phyloP scores from a whole-genome alignment of 2,888 invertebrate species.

The Synanthedon tipuliformis region DNA sequence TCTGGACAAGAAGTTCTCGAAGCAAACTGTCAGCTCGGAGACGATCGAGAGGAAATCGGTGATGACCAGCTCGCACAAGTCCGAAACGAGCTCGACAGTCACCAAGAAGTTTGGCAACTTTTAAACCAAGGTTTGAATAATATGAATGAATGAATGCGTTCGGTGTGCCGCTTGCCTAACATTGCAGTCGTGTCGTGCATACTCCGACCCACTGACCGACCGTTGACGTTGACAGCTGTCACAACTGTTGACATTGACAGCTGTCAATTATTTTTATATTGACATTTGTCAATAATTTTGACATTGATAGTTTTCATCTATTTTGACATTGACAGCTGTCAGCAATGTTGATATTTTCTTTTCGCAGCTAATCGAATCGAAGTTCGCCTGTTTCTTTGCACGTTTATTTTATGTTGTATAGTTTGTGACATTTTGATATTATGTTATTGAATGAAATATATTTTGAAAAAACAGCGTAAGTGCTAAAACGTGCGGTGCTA shows the following conservation, averaged over 20 bases:
- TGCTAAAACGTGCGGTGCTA: not conserved
- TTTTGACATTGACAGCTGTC: not conserved
- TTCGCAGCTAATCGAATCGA: conserved; percentile 3
- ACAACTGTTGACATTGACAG: conserved; percentile 1
- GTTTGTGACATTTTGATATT: too few relatives aligned
- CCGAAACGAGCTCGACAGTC: conserved; percentile 67
- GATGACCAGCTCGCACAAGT: conserved; percentile 73
- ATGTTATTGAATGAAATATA: too few relatives aligned
- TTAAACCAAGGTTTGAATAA: conserved; percentile 28
- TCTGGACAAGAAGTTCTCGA: conserved; percentile 75
- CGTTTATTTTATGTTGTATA: not conserved
- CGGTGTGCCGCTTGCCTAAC: conserved; percentile 9
- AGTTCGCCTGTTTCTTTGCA: conserved; percentile 4
- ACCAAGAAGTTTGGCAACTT: conserved; percentile 68
- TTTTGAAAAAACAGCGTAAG: not conserved
- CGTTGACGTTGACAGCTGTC: not conserved
- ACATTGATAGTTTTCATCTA: too few relatives aligned
- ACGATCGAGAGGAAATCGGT: conserved; percentile 77
- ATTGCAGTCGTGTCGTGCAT: conserved; percentile 4
- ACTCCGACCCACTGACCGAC: not conserved
- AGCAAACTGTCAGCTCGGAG: conserved; percentile 76
- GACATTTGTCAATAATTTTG: not conserved
- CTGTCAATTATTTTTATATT: not conserved
- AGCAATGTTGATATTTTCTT: not conserved
- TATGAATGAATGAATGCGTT: conserved; percentile 2